Conservation (phyloP, 1,140 invertebrate species). For the Forficula auricularia region DNA sequence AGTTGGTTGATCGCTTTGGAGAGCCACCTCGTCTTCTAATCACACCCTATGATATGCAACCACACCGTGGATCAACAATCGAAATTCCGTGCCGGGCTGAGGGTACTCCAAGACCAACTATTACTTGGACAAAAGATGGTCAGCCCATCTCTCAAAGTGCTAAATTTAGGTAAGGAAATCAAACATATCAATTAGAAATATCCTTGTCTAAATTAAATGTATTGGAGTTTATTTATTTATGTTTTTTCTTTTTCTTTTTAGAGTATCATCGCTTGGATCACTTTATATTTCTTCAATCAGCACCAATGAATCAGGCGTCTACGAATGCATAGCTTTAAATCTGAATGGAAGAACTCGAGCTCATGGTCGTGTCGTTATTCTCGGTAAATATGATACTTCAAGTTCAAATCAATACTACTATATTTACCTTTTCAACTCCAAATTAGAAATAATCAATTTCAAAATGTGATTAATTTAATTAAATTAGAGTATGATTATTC, state of each 20-base stretch:
- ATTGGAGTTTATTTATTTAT: not conserved
- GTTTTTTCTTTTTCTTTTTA: slow-evolving; percentile 13
- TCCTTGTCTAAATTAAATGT: slow-evolving; percentile 21
- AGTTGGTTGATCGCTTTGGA: too few species aligned
- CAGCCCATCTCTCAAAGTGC: slow-evolving; percentile 27
- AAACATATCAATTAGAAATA: not conserved
- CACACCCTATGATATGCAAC: slow-evolving; percentile 55
- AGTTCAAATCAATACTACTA: slow-evolving; percentile 12
- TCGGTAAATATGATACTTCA: too few species aligned
- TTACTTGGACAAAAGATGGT: slow-evolving; percentile 71
- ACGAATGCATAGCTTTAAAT: slow-evolving; percentile 75
- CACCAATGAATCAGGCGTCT: slow-evolving; percentile 56
- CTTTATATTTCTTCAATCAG: slow-evolving; percentile 62
- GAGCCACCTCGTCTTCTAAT: slow-evolving; percentile 38
- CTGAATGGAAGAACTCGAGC: slow-evolving; percentile 54
- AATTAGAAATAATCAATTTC: too few species aligned
- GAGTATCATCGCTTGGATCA: slow-evolving; percentile 39
- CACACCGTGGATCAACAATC: slow-evolving; percentile 47
- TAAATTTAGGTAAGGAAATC: slow-evolving; percentile 18
- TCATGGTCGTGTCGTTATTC: slow-evolving; percentile 45
- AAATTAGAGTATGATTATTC: too few species aligned
- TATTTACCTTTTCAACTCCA: not conserved
- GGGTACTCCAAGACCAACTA: slow-evolving; percentile 54
- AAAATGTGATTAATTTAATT: too few species aligned
- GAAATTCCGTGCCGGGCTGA: slow-evolving; percentile 63